phyloP scores from a whole-genome alignment of 2,797 vertebrate species.

The Harpagifer antarcticus region DNA sequence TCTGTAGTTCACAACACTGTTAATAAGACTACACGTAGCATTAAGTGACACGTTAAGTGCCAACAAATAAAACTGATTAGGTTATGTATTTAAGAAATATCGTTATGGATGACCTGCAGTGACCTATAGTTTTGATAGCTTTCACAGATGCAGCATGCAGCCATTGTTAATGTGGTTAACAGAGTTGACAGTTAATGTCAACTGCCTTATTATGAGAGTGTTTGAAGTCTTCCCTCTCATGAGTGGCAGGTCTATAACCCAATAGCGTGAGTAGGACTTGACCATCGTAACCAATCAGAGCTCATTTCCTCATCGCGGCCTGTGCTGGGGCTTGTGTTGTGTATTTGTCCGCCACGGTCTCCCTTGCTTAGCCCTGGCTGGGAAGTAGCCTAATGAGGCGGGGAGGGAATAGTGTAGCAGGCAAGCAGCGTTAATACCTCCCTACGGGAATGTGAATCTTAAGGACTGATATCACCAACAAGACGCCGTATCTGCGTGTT shows the following conservation, averaged over 20 bases:
- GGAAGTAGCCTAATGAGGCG: constrained; percentile 32
- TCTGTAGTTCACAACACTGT: background rate
- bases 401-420: constrained; percentile 31
- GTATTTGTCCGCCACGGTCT: constrained; percentile 57
- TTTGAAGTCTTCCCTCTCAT: constrained; percentile 5
- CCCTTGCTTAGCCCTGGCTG: constrained; percentile 32
- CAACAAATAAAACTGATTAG: background rate
- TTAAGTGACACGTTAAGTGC: background rate
- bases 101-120: background rate
- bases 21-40: background rate
- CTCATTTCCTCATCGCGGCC: constrained; percentile 30
- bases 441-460: constrained; percentile 70
- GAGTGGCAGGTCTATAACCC: constrained; percentile 51
- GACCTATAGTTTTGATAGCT: background rate
- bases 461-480: background rate
- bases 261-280: constrained; percentile 51
- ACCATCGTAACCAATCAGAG: constrained; percentile 59
- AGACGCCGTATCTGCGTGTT: constrained; percentile 18
- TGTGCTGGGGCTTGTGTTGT: constrained; percentile 15
- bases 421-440: constrained; percentile 12
- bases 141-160: constrained; percentile 11
- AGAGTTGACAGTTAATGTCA: no score
- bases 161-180: background rate
- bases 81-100: background rate
- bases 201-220: constrained; percentile 6